Conservation (phyloP, 2,113 vertebrate species). For the Otis tarda region DNA sequence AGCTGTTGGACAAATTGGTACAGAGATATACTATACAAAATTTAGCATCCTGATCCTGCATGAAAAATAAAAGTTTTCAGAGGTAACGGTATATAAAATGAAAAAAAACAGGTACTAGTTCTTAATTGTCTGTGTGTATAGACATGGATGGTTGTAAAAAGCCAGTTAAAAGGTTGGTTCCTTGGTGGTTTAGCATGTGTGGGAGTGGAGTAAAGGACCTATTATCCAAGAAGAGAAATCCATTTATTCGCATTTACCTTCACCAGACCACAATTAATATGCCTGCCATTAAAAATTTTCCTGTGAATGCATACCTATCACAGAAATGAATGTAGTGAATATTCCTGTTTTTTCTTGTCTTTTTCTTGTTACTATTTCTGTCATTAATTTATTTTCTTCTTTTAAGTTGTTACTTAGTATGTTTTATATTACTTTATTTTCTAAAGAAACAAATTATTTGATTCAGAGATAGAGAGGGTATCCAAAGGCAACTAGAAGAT, state of each 20-base stretch:
- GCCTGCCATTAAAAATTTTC: not conserved
- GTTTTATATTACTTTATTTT: not conserved
- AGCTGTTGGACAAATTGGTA: not conserved
- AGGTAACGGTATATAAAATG: not conserved
- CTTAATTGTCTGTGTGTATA: not conserved
- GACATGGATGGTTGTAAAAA: not conserved
- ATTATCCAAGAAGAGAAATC: not conserved
- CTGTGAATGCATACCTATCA: not conserved
- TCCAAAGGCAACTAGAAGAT: not conserved
- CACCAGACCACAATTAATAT: not conserved
- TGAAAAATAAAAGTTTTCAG: not conserved
- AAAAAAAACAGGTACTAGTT: not conserved
- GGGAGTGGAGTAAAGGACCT: not conserved
- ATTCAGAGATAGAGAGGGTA: not conserved
- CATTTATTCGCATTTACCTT: not conserved
- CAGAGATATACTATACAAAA: not conserved
- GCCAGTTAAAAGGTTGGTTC: not conserved
- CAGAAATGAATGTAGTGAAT: not conserved
- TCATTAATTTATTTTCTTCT: not conserved
- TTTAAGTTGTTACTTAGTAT: not conserved
- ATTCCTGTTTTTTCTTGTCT: not conserved
- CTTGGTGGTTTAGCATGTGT: not conserved
- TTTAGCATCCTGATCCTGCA: not conserved
- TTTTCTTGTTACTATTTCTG: not conserved
- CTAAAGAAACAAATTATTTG: not conserved